Evolutionary conservation across 2,797 vertebrate genomes (phyloP).

Genomic region (Phylloscopus collybita): DNA sequence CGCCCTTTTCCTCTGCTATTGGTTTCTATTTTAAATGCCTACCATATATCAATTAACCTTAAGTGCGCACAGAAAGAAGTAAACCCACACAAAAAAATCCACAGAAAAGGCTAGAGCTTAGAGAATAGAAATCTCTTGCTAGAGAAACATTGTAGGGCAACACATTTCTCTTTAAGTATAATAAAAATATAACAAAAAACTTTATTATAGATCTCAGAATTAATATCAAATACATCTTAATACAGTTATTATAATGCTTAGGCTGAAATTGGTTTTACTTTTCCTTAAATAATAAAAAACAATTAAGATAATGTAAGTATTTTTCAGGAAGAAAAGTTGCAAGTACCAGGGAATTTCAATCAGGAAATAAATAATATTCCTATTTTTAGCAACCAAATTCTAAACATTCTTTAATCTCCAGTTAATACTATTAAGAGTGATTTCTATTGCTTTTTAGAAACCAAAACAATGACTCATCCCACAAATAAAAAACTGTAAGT

Average conservation of each 20-base stretch:
- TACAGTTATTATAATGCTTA: not conserved
- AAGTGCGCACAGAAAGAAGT: not conserved
- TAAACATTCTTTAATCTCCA: constrained; percentile 40
- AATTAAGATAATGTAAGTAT: not conserved
- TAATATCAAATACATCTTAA: not conserved
- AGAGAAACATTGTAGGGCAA: not conserved
- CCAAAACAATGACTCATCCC: constrained; percentile 67
- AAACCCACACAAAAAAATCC: not conserved
- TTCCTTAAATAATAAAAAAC: not conserved
- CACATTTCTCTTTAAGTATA: not conserved
- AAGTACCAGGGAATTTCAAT: not conserved
- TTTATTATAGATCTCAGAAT: not conserved
- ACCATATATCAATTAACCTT: not conserved
- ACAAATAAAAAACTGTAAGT: constrained; percentile 64
- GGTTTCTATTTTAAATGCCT: not conserved
- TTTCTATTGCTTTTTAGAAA: constrained; percentile 61
- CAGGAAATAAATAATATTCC: constrained; percentile 18
- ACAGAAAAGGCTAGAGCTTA: not conserved
- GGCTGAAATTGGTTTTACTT: not conserved
- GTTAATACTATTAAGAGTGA: constrained; percentile 46
- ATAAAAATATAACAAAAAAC: not conserved
- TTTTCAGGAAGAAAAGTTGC: not conserved
- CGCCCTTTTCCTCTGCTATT: not conserved
- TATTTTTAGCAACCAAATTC: constrained; percentile 29
- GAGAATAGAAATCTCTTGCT: not conserved